Evolutionary conservation across 2,113 vertebrate species (phyloP), one percentile per base, ranked within the genome.

Genomic region (Fregetta grallaria): DNA sequence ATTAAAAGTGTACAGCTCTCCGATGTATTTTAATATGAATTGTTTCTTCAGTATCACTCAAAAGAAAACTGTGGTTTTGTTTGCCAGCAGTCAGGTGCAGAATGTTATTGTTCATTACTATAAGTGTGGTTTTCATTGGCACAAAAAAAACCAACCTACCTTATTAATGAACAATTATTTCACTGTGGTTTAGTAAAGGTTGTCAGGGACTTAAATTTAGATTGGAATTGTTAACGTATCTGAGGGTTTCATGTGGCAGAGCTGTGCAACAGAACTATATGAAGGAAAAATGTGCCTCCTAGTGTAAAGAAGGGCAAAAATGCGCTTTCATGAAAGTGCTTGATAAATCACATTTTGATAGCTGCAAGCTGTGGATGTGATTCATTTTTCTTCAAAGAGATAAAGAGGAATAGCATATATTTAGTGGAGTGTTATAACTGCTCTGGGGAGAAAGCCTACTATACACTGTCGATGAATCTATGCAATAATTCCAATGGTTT

Each of bases 221-320:
- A 29, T 59, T 84, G 29, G 44, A 89, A 91, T 80, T 95, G n/a
- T 90, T 87, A 94, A 44, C 0, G 2, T 77, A 25, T 55, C 29
- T 86, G 78, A 90, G 32, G 53, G 47, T 93, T 95, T 84, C 30
- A 47, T 75, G 38, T 3, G 27, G 38, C 91, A 80, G 68, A 90
- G 63, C 87, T 87, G 34, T 94, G 47, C 5, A 11, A 18, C 38
- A 78, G 84, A 85, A 81, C 78, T 88, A 88, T 97, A 63, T 21
- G 18, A 96, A 96, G 96, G 86, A 97, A 95, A 71, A 96, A 98
- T 90, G 52, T 94, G 97, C 97, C 98, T 97, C 97, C 98, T 98
- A 97, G 98, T 98, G 98, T 96, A 93, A 92, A 88, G 45, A 62
- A 72, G 53, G 23, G 55, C 92, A 42, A 98, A 97, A 95, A 74